Evolutionary conservation across 2,888 invertebrate species (phyloP).

Genomic region (Caenorhabditis sp.): DNA sequence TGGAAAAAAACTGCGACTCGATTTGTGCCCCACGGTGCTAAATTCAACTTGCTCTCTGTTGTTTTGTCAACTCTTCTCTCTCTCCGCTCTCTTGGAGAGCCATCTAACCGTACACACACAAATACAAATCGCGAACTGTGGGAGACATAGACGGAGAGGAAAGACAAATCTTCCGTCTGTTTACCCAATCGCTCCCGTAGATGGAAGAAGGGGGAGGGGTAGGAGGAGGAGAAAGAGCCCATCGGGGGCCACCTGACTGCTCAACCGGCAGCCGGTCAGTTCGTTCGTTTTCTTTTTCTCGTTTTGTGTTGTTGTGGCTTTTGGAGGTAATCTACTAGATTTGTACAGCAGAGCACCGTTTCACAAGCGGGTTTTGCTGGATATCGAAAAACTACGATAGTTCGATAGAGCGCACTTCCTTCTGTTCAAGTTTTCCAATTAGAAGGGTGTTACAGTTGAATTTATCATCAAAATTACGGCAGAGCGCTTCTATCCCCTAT

Average conservation of each 20-base stretch:
- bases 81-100: not conserved
- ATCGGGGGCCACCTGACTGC: constrained; percentile 61
- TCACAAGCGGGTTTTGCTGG: too few relatives aligned
- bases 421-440: too few relatives aligned
- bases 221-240: too few relatives aligned
- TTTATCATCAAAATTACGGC: too few relatives aligned
- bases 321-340: not conserved
- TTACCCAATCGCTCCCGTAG: constrained; percentile 55
- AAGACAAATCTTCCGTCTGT: constrained; percentile 19
- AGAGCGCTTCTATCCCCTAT: too few relatives aligned
- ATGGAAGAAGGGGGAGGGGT: constrained; percentile 21
- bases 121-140: constrained; percentile 42
- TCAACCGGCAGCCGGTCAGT: constrained; percentile 27
- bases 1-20: not conserved
- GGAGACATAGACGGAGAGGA: constrained; percentile 12
- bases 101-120: not conserved
- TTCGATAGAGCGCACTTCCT: too few relatives aligned
- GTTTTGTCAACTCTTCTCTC: constrained; percentile 47
- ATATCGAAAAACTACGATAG: too few relatives aligned
- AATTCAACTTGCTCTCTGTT: constrained; percentile 23
- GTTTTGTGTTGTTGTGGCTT: not conserved
- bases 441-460: too few relatives aligned
- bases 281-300: constrained; percentile 6
- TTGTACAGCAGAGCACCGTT: not conserved
- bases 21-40: constrained; percentile 2